These are phyloP conservation scores for Tauraco erythrolophus DNA, from an alignment of 2,113 vertebrate species.

Conservation along the genomic window DNA sequence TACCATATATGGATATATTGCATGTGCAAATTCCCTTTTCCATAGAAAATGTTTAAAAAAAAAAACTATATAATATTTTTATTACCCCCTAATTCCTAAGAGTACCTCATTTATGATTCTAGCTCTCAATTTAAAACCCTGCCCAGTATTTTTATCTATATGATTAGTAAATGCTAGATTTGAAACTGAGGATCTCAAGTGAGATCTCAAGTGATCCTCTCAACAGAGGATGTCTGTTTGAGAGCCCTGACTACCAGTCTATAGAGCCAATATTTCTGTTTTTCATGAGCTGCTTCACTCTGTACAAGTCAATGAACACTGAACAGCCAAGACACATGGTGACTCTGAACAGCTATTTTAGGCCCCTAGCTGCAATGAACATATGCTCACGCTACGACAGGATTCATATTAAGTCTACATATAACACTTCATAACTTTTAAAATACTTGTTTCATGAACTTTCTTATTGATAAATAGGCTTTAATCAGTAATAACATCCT, in stretches of 20 bases:
- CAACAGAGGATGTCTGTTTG: no score
- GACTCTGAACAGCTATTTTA: background rate
- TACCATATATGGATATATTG: background rate
- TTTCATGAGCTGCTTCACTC: background rate
- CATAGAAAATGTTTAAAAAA: background rate
- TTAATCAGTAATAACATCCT: background rate
- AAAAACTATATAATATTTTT: background rate
- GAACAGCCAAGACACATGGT: background rate
- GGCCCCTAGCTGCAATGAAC: background rate
- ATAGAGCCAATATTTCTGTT: background rate
- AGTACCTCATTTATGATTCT: background rate
- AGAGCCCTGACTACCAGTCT: background rate
- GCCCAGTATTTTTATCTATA: background rate
- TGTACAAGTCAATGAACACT: background rate
- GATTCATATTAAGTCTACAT: background rate
- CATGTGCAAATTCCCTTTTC: background rate
- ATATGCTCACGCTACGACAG: background rate
- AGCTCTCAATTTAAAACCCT: background rate
- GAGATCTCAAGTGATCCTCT: no score
- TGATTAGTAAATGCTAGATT: background rate
- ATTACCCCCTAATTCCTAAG: background rate
- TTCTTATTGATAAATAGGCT: background rate
- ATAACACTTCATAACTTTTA: background rate
- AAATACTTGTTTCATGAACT: background rate
- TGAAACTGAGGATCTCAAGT: background rate